phyloP scores from a whole-genome alignment of 2,113 vertebrate species.

The Cyprinodon variegatus region DNA sequence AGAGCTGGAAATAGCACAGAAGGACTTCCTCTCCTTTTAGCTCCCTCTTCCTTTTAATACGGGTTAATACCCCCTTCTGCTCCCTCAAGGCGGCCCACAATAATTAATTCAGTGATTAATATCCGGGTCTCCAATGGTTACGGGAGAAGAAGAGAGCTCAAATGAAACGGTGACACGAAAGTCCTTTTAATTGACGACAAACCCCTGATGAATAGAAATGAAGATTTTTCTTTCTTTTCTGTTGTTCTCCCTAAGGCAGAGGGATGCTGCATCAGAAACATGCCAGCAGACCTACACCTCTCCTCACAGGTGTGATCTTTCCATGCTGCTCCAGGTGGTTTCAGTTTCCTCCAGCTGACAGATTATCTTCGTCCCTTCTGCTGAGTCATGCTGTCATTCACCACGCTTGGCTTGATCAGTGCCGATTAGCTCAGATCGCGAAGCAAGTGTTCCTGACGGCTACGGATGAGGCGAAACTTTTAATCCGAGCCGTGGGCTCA shows the following conservation, averaged over 20 bases:
- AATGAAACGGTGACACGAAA: constrained; percentile 58
- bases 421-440: constrained; percentile 45
- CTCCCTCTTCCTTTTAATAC: constrained; percentile 40
- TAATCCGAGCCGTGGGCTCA: constrained; percentile 26
- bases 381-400: constrained; percentile 36
- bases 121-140: constrained; percentile 53
- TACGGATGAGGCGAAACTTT: constrained; percentile 40
- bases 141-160: constrained; percentile 44
- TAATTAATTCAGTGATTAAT: constrained; percentile 77
- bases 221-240: constrained; percentile 11
- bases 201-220: constrained; percentile 31
- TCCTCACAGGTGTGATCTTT: constrained; percentile 1
- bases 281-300: neutral
- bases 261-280: constrained; percentile 16
- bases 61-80: constrained; percentile 61
- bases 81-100: constrained; percentile 61
- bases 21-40: constrained; percentile 11
- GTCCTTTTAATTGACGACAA: constrained; percentile 59
- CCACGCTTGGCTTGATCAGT: constrained; percentile 49
- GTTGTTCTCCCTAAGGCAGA: constrained; percentile 13
- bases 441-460: constrained; percentile 42
- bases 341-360: constrained; percentile 29
- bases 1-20: constrained; percentile 25
- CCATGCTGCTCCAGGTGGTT: constrained; percentile 43
- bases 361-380: constrained; percentile 39